Conservation (phyloP, 2,113 vertebrate species). For the Labeo catla region DNA sequence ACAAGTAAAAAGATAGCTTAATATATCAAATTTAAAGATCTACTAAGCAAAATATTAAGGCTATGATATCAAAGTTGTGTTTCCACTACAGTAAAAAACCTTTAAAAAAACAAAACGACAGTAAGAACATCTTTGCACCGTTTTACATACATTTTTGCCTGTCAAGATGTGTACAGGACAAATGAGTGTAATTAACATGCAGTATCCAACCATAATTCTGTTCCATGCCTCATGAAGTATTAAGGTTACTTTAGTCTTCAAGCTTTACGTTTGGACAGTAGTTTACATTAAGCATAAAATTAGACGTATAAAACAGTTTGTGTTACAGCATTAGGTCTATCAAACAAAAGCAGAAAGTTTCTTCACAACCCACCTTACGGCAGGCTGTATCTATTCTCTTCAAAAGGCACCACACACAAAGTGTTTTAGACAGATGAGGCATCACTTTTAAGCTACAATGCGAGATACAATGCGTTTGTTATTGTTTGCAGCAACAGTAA, state of each 20-base stretch:
- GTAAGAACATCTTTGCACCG: conserved; percentile 34
- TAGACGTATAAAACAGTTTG: conserved; percentile 8
- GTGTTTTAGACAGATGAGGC: conserved; percentile 19
- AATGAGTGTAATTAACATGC: conserved; percentile 16
- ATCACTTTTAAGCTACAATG: not conserved
- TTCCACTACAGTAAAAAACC: conserved; percentile 43
- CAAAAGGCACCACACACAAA: conserved; percentile 18
- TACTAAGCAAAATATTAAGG: conserved; percentile 47
- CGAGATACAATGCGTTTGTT: not conserved
- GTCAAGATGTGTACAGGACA: conserved; percentile 42
- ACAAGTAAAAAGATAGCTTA: conserved; percentile 41
- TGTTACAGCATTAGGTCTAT: conserved; percentile 22
- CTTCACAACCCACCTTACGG: conserved; percentile 1
- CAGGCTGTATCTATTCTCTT: conserved; percentile 28
- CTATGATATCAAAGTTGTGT: conserved; percentile 37
- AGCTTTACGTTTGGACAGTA: conserved; percentile 51
- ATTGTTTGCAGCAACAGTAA: not conserved
- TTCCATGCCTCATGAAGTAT: conserved; percentile 15
- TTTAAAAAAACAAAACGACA: conserved; percentile 38
- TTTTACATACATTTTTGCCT: conserved; percentile 37
- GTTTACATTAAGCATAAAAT: conserved; percentile 32
- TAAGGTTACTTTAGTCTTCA: conserved; percentile 35
- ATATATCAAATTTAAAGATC: conserved; percentile 43
- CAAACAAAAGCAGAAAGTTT: conserved; percentile 24
- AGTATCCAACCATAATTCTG: not conserved